Percentiles rank a stretch among this genome's conserved stretches.
phyloP scores from a whole-genome alignment of 2,888 invertebrate species.

The Sinohyriopsis cumingii region DNA sequence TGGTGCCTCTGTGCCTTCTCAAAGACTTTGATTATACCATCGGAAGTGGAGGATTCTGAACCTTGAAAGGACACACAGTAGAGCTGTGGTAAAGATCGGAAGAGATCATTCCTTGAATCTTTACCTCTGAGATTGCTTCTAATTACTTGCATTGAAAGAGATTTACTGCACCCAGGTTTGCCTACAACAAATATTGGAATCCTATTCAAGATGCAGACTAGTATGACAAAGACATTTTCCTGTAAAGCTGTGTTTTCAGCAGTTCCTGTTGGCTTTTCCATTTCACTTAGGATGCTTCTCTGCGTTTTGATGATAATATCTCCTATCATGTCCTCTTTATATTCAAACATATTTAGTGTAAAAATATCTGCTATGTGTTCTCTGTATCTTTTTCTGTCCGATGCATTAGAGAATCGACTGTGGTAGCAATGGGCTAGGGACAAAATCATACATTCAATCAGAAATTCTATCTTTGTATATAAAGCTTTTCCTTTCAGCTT shows the following conservation, averaged over 20 bases:
- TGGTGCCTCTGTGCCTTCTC: slow-evolving; percentile 50
- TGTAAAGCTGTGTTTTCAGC: slow-evolving; percentile 48
- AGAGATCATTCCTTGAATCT: slow-evolving; percentile 46
- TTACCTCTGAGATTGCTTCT: slow-evolving; percentile 51
- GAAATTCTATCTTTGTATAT: too few relatives aligned
- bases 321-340: slow-evolving; percentile 15
- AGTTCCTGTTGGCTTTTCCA: slow-evolving; percentile 46
- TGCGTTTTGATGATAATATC: slow-evolving; percentile 39
- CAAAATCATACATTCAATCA: slow-evolving; percentile 12
- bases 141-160: slow-evolving; percentile 50
- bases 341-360: not conserved
- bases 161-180: slow-evolving; percentile 57
- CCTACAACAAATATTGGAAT: slow-evolving; percentile 56
- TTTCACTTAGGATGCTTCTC: slow-evolving; percentile 38
- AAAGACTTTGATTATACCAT: slow-evolving; percentile 56
- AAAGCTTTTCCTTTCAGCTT: too few relatives aligned
- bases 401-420: slow-evolving; percentile 10
- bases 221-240: slow-evolving; percentile 55
- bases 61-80: slow-evolving; percentile 55
- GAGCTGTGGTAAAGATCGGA: slow-evolving; percentile 43
- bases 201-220: slow-evolving; percentile 48
- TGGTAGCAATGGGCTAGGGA: slow-evolving; percentile 16
- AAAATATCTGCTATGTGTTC: slow-evolving; percentile 9
- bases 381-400: slow-evolving; percentile 8
- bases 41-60: slow-evolving; percentile 56